These are phyloP conservation scores for Petrocephalus schoutedeni DNA, from an alignment of 2,797 vertebrate species.

Conservation along the genomic window DNA sequence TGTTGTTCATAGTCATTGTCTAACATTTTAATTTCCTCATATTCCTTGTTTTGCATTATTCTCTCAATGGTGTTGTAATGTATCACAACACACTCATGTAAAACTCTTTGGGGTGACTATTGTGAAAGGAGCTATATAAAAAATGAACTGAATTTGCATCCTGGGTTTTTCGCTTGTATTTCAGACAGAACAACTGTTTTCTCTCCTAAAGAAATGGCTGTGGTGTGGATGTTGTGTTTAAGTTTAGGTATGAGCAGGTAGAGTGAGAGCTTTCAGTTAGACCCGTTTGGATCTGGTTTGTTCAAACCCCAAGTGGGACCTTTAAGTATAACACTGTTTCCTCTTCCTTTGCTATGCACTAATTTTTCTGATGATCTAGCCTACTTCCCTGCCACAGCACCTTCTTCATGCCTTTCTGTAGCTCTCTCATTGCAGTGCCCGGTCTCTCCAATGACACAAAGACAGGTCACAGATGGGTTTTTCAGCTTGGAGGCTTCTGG, in stretches of 20 bases:
- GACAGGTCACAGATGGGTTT: background rate
- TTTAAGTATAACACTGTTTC: background rate
- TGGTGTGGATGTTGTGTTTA: background rate
- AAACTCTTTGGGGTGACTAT: too few species aligned
- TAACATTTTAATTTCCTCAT: background rate
- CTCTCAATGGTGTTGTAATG: too few species aligned
- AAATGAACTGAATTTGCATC: background rate
- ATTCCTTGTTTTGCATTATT: too few species aligned
- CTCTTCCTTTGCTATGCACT: background rate
- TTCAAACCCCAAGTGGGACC: background rate
- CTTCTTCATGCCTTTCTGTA: background rate
- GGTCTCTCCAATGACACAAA: background rate
- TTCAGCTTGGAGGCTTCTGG: background rate
- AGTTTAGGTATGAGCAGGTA: background rate
- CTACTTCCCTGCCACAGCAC: background rate
- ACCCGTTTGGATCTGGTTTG: background rate
- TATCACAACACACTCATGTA: too few species aligned
- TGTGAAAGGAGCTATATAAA: too few species aligned
- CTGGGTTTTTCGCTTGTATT: background rate
- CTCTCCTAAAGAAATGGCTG: background rate
- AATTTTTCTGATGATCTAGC: background rate
- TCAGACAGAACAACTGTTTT: background rate
- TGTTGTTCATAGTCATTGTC: conserved; percentile 24
- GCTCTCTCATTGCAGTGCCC: background rate
- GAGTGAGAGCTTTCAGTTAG: background rate